These are phyloP conservation scores for Toxostoma redivivum DNA, from an alignment of 2,113 vertebrate species.

Conservation along the genomic window DNA sequence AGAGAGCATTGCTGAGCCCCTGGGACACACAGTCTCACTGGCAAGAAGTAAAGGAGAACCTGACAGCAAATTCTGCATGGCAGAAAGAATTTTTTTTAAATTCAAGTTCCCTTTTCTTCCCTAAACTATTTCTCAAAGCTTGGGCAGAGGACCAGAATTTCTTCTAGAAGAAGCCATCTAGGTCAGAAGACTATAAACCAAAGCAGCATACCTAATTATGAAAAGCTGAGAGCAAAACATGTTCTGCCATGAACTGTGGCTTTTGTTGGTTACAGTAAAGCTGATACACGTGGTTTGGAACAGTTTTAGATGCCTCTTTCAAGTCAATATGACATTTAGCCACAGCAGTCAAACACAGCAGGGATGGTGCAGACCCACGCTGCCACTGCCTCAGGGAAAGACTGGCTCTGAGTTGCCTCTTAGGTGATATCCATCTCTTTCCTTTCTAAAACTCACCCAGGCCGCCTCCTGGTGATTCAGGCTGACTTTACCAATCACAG, in stretches of 20 bases:
- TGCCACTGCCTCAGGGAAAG: neutral
- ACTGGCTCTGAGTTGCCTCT: neutral
- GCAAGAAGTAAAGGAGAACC: neutral
- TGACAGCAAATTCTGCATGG: neutral
- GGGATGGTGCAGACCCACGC: neutral
- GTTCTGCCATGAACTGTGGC: neutral
- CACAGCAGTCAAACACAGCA: neutral
- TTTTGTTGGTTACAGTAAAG: neutral
- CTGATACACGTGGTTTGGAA: conserved; percentile 34
- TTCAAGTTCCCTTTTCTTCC: neutral
- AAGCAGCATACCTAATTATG: neutral
- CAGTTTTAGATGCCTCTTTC: conserved; percentile 10
- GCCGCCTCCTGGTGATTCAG: neutral
- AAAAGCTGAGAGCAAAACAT: conserved; percentile 5
- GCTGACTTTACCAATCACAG: neutral
- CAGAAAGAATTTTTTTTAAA: neutral
- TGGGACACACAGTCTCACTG: neutral
- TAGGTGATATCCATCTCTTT: neutral
- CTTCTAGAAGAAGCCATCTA: neutral
- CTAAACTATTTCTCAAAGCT: neutral
- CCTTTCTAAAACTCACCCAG: neutral
- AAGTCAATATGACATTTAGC: neutral
- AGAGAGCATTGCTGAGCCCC: neutral
- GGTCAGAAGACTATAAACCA: neutral
- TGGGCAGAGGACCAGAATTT: conserved; percentile 6